Conservation (phyloP, 2,797 vertebrate genomes). For the Typhlichthys subterraneus region DNA sequence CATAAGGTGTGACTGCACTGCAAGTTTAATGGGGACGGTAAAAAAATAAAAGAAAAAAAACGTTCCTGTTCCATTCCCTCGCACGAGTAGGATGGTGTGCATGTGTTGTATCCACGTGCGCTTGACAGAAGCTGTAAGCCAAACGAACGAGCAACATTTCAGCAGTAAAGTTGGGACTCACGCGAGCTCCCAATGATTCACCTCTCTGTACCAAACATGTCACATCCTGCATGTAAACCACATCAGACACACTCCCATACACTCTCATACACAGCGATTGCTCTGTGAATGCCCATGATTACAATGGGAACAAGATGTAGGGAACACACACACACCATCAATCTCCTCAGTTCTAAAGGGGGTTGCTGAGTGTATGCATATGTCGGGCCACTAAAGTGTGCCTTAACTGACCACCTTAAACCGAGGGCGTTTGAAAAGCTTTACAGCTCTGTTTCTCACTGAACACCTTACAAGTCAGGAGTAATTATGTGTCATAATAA, state of each 20-base stretch:
- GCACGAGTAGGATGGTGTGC: conserved; percentile 31
- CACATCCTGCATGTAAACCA: conserved; percentile 50
- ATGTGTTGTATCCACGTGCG: conserved; percentile 27
- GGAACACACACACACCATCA: not conserved
- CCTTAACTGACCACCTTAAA: not conserved
- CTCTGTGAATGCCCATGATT: not conserved
- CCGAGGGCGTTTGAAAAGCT: not conserved
- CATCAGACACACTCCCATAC: conserved; percentile 24
- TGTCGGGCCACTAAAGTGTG: not conserved
- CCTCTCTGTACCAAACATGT: conserved; percentile 49
- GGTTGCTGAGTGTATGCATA: conserved; percentile 4
- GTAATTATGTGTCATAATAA: conserved; percentile 5
- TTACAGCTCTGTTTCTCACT: not conserved
- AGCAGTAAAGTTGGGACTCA: conserved; percentile 49
- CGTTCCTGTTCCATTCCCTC: conserved; percentile 49
- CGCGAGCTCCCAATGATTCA: conserved; percentile 35
- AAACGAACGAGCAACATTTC: conserved; percentile 42
- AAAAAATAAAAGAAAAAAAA: conserved; percentile 20
- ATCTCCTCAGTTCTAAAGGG: too few species aligned
- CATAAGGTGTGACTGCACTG: conserved; percentile 70
- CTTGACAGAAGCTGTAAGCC: conserved; percentile 25
- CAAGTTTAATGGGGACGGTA: conserved; percentile 51
- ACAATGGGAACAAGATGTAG: not conserved
- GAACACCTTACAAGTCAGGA: not conserved
- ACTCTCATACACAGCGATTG: not conserved